Evolutionary conservation across 2,888 invertebrate species (phyloP), one percentile per base, ranked within the genome.

Genomic region (Meteorus colon): DNA sequence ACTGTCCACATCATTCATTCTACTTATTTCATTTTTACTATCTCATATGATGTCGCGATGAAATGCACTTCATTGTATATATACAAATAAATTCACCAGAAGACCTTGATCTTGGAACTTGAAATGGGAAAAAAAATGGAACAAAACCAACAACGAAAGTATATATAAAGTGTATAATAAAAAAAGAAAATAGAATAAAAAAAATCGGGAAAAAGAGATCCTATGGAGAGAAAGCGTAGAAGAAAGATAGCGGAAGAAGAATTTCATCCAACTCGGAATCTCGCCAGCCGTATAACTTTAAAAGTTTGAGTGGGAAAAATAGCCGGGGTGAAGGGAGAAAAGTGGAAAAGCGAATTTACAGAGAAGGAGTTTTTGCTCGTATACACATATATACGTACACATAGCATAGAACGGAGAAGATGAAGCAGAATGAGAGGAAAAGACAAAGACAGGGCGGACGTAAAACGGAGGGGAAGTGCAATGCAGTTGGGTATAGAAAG

Each of bases 21-120:
- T 8, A 0, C 41, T 41, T 1, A 12, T 16, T 48, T 55, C 6
- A 55, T 55, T 55, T 55, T 55, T 8, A 4, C 10, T 55, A 1
- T 55, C 19, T 24, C 8, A 10, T 8, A 55, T 55, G 8, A 55
- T n/a, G 4, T 55, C 48, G n/a, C n/a, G n/a, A 48, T n/a, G 3
- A 14, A 48, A 48, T 73, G 55, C 41, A 74, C 68, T 75, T 59
- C 59, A 60, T 65, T 16, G 48, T 34, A 24, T 27, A 48, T 34
- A 63, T 59, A 75, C 70, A 55, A 65, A 76, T 75, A 78, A 78
- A 76, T 68, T 78, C 74, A 67, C 73, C 29, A 74, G 71, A 75
- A 69, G 77, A 78, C 77, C 76, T 81, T 77, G 75, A 73, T 74
- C 78, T 78, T 76, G 79, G 60, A 74, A 69, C 27, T 66, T 34